Conservation (phyloP, 2,113 vertebrate genomes). For the Nothobranchius kuhntae region DNA sequence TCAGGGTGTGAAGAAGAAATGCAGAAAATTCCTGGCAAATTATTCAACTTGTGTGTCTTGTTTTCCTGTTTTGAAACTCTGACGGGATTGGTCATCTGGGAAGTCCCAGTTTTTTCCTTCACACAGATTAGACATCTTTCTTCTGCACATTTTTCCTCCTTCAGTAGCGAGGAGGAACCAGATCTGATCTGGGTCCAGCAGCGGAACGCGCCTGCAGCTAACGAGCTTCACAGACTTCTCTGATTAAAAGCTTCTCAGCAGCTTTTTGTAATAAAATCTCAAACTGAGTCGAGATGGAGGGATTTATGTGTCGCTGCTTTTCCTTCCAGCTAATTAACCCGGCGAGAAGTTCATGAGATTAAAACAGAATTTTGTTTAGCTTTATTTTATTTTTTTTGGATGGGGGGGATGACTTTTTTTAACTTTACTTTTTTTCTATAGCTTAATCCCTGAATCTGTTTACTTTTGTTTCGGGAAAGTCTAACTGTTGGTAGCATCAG, state of each 20-base stretch:
- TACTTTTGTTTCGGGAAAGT: background rate
- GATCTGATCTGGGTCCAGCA: background rate
- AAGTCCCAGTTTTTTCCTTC: slow-evolving; percentile 20
- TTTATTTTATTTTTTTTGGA: no score
- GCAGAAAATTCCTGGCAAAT: no score
- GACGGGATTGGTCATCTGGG: no score
- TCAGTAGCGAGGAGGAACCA: background rate
- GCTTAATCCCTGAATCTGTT: background rate
- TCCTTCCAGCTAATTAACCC: background rate
- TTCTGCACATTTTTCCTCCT: background rate
- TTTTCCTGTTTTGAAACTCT: no score
- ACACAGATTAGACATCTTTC: slow-evolving; percentile 1
- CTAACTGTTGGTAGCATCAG: no score
- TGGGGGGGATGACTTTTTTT: no score
- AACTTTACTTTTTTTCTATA: background rate
- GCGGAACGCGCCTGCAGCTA: slow-evolving; percentile 1
- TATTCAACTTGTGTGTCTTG: no score
- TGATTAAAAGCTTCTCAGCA: background rate
- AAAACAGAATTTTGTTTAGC: no score
- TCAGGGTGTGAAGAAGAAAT: no score
- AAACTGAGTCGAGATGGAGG: background rate
- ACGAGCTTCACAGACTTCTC: slow-evolving; percentile 14
- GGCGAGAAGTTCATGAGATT: no score
- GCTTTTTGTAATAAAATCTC: background rate
- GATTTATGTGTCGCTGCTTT: background rate